Evolutionary conservation across 2,797 vertebrate genomes (phyloP).

Genomic region (Spinus pinus): DNA sequence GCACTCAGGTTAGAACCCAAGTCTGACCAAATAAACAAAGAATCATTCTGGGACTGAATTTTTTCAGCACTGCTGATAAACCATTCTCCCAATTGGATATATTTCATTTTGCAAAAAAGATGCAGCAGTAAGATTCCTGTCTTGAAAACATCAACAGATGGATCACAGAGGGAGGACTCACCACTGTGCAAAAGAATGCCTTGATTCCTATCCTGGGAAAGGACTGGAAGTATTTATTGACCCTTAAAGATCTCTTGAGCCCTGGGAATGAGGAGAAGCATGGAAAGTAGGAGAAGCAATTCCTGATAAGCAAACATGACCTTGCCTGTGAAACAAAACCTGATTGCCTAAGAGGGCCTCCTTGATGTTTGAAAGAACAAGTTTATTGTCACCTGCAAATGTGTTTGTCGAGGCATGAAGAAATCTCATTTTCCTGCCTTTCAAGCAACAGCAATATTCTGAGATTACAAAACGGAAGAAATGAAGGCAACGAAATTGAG

Average conservation of each 20-base stretch:
- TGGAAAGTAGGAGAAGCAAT: conserved; percentile 1
- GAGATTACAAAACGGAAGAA: background rate
- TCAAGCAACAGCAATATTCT: background rate
- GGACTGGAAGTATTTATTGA: background rate
- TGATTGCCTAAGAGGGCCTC: background rate
- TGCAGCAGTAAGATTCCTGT: background rate
- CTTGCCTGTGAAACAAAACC: conserved; percentile 11
- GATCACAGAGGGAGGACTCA: background rate
- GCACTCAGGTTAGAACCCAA: background rate
- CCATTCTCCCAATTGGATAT: background rate
- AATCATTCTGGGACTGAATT: background rate
- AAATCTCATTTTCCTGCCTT: background rate
- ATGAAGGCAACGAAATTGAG: background rate
- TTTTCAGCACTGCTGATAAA: background rate
- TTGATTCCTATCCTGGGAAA: background rate
- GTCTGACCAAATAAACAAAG: background rate
- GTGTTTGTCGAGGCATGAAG: background rate
- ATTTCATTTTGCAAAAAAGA: background rate
- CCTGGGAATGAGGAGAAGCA: background rate
- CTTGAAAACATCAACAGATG: background rate
- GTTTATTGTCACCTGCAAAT: conserved; percentile 30
- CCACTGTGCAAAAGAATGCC: background rate
- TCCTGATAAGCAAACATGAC: conserved; percentile 17
- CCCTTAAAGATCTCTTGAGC: background rate
- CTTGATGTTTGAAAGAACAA: background rate